Base-by-base conservation (phyloP, 2,113 vertebrate genomes). In the Semnornis frantzii region DNA sequence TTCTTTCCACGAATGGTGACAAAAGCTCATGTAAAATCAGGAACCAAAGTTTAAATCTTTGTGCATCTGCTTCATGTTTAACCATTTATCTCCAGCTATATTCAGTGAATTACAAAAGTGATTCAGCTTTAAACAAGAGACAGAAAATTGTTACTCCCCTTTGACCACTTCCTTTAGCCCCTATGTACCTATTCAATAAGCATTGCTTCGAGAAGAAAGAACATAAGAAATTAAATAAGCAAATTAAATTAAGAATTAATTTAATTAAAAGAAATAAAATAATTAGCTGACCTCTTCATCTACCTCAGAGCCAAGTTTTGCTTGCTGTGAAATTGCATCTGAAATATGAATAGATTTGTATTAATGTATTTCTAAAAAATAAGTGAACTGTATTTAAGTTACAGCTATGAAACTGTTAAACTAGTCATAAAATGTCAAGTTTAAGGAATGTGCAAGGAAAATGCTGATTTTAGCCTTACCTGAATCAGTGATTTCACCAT, bases 251-350 rank as follows among this genome's bases (percentile, higher is more conserved):
- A n/a, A n/a, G n/a, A n/a, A n/a, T n/a, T n/a, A n/a, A n/a, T n/a
- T n/a, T n/a, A n/a, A n/a, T n/a, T n/a, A n/a, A n/a, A n/a, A n/a
- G n/a, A n/a, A n/a, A n/a, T n/a, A n/a, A n/a, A n/a, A 85, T 89
- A 89, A 39, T 90, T 96, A 97, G 95, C 98, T 97, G 80, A 98
- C 98, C 98, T 98, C 97, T 93, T 97, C 90, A 73, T 97, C 96
- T 83, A 96, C 76, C 57, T 95, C 93, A 68, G 97, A 92, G 72
- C 97, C 91, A 96, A 94, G 91, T 66, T 94, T 97, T 79, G 92
- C 89, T 95, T 97, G 98, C 62, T 97, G 96, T 63, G 97, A 97
- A 92, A 92, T 50, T 6, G 64, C 46, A 93, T 96, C 98, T 98
- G 95, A 78, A 98, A 98, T 33, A 97, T 25, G 69, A 96, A 95